These are phyloP conservation scores for Peromyscus attwateri DNA, from an alignment of 2,797 vertebrate species.

Conservation along the genomic window DNA sequence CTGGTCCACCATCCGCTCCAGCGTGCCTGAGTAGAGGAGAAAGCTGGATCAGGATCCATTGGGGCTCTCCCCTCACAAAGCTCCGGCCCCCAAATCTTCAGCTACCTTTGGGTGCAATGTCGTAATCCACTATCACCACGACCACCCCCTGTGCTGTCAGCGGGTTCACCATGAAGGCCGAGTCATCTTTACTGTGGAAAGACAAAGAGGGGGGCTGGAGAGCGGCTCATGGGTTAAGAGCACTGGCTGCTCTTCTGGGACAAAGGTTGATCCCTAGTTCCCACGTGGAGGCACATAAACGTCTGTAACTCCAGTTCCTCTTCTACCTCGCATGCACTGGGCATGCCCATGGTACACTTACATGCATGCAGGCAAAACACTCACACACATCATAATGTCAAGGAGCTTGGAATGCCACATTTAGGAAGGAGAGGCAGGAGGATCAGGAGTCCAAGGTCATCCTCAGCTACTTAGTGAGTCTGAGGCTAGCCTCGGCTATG, in stretches of 20 bases:
- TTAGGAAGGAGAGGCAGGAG: background rate
- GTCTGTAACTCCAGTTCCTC: background rate
- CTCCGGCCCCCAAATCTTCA: fast-evolving
- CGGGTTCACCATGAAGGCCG: conserved; percentile 93
- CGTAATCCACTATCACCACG: conserved; percentile 92
- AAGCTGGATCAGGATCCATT: background rate
- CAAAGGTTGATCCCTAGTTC: background rate
- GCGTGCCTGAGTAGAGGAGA: conserved; percentile 88
- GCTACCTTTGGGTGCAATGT: conserved; percentile 95
- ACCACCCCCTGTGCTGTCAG: conserved; percentile 91
- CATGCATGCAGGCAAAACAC: background rate
- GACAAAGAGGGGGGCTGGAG: background rate
- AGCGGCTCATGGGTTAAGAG: background rate
- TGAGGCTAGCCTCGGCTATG: background rate
- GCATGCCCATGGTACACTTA: background rate
- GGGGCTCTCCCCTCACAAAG: fast-evolving
- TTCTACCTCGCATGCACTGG: background rate
- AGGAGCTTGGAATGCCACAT: background rate
- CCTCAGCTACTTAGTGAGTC: background rate
- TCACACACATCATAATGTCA: background rate
- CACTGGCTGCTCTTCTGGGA: background rate
- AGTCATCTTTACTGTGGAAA: conserved; percentile 92
- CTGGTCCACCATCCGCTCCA: conserved; percentile 95
- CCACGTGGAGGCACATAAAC: background rate
- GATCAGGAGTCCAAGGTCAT: background rate